phyloP scores from a whole-genome alignment of 2,888 invertebrate species.

The Alcis repandata region DNA sequence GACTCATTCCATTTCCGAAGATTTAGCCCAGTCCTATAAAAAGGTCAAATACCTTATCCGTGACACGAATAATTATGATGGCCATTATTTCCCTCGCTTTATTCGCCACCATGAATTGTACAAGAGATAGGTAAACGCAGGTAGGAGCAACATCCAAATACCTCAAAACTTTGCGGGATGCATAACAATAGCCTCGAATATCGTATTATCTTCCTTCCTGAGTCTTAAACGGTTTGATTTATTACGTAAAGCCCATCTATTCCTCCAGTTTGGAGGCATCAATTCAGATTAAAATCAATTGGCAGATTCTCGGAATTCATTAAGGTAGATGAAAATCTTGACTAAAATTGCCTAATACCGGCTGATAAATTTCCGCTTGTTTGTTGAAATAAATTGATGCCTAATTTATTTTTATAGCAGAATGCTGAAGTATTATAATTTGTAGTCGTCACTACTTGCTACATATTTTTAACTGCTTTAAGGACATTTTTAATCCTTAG shows the following conservation, averaged over 20 bases:
- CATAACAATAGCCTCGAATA: constrained; percentile 48
- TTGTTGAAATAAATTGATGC: constrained; percentile 14
- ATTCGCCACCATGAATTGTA: constrained; percentile 28
- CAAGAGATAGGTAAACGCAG: constrained; percentile 27
- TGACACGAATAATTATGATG: constrained; percentile 47
- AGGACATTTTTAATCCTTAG: no score
- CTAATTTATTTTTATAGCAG: neutral
- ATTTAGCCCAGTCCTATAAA: constrained; percentile 30
- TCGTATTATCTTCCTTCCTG: constrained; percentile 43
- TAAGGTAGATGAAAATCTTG: constrained; percentile 32
- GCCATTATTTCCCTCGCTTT: constrained; percentile 40
- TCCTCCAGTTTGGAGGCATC: constrained; percentile 25
- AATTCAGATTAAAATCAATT: constrained; percentile 34
- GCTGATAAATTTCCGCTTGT: constrained; percentile 18
- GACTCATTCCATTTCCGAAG: constrained; percentile 26
- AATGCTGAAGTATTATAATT: neutral
- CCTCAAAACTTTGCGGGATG: constrained; percentile 47
- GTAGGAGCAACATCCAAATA: constrained; percentile 42
- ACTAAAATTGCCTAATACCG: constrained; percentile 18
- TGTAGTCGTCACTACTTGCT: neutral
- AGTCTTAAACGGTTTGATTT: constrained; percentile 48
- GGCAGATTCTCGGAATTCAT: constrained; percentile 31
- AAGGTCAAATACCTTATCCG: constrained; percentile 45
- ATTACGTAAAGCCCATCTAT: constrained; percentile 34
- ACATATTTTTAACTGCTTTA: no score